A percentile compares a stretch with the other conserved stretches of the same genome.
phyloP scores from a whole-genome alignment of 2,113 vertebrate genomes.

The Hippocampus comes region DNA sequence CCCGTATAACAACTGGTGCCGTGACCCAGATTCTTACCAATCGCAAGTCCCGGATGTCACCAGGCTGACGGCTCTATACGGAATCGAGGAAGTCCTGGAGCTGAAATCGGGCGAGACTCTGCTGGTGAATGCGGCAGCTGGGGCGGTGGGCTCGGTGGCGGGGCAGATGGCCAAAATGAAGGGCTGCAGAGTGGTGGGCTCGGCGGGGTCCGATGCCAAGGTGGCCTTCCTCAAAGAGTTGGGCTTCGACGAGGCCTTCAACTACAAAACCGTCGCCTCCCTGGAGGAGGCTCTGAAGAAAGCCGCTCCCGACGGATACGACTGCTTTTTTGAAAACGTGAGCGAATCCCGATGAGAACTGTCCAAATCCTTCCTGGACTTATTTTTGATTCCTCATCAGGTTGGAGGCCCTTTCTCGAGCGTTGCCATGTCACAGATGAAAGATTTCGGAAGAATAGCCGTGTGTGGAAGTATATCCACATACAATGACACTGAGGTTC shows the following conservation, averaged over 20 bases:
- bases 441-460: constrained; percentile 81
- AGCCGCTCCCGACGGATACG: constrained; percentile 81
- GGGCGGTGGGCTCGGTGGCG: constrained; percentile 82
- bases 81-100: constrained; percentile 77
- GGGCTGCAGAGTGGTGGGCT: constrained; percentile 85
- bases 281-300: constrained; percentile 78
- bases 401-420: constrained; percentile 82
- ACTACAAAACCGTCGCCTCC: constrained; percentile 82
- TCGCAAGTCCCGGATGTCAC: neutral
- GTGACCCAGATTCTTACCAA: neutral
- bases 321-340: constrained; percentile 90
- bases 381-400: constrained; percentile 48
- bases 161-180: constrained; percentile 86
- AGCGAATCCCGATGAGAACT: neutral
- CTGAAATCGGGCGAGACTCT: constrained; percentile 80
- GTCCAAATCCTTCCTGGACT: neutral
- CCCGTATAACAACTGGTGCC: no score
- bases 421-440: constrained; percentile 80
- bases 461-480: constrained; percentile 82
- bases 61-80: constrained; percentile 84
- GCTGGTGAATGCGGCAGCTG: constrained; percentile 83
- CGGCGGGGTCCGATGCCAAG: constrained; percentile 79
- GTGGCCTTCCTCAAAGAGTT: constrained; percentile 79
- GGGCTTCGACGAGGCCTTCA: constrained; percentile 84
- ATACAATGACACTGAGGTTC: constrained; percentile 74